Conservation (phyloP, 2,888 invertebrate genomes). For the Diplazon laetatorius region DNA sequence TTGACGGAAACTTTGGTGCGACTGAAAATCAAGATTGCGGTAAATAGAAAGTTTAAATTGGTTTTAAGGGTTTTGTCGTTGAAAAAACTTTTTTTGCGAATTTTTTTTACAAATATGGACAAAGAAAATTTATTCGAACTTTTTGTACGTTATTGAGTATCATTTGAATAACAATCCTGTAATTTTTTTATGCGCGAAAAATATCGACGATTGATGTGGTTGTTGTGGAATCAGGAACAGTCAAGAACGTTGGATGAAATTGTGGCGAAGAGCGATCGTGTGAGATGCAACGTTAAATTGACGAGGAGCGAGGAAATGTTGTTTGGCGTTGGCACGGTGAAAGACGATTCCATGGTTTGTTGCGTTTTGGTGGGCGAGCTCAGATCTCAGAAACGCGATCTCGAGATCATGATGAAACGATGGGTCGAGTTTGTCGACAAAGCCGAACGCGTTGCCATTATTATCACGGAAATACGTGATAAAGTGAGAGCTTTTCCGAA, state of each 20-base stretch:
- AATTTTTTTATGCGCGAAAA: too few species aligned
- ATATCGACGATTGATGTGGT: background rate
- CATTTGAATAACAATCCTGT: too few species aligned
- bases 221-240: slow-evolving; percentile 45
- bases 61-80: background rate
- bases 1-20: slow-evolving; percentile 51
- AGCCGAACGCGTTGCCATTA: slow-evolving; percentile 46
- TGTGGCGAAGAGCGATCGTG: slow-evolving; percentile 32
- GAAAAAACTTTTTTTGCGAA: too few species aligned
- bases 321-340: slow-evolving; percentile 49
- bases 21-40: slow-evolving; percentile 60
- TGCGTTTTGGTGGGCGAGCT: slow-evolving; percentile 67
- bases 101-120: too few species aligned
- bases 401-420: slow-evolving; percentile 51
- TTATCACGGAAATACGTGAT: slow-evolving; percentile 52
- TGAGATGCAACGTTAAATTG: slow-evolving; percentile 62
- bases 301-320: slow-evolving; percentile 65
- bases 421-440: slow-evolving; percentile 53
- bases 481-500: slow-evolving; percentile 57
- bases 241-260: slow-evolving; percentile 60
- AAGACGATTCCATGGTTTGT: slow-evolving; percentile 65
- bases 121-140: too few species aligned
- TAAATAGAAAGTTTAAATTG: slow-evolving; percentile 27
- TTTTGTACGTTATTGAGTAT: too few species aligned
- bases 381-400: slow-evolving; percentile 62